Percentiles rank a stretch among this genome's conserved stretches.
Evolutionary conservation across 2,113 vertebrate species (phyloP).

Genomic region (Elgaria multicarinata): DNA sequence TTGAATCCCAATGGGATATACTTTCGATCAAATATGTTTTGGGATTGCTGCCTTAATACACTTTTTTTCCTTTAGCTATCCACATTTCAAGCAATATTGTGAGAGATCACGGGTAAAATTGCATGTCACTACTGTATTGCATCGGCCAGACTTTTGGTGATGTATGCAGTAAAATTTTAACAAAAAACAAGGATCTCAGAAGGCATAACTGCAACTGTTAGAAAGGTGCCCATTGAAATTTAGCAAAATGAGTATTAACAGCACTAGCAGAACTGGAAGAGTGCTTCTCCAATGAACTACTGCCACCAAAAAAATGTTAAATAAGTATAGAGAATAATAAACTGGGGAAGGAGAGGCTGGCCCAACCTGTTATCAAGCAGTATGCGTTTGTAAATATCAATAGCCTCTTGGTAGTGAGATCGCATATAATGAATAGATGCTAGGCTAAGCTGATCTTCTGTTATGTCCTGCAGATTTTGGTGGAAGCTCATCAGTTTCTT

Average conservation of each 20-base stretch:
- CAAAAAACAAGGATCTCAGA: background rate
- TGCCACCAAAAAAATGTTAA: background rate
- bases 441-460: conserved; percentile 96
- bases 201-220: background rate
- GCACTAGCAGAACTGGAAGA: background rate
- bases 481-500: conserved; percentile 96
- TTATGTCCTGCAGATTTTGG: conserved; percentile 95
- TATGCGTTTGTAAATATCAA: conserved; percentile 97
- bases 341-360: background rate
- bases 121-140: background rate
- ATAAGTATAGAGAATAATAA: background rate
- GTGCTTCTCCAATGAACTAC: background rate
- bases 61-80: background rate
- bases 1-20: too few species aligned
- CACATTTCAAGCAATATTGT: background rate
- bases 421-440: conserved; percentile 99
- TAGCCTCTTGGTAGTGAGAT: conserved; percentile 97
- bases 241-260: background rate
- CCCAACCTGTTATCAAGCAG: conserved; percentile 91
- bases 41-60: background rate
- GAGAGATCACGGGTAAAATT: background rate
- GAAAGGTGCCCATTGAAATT: background rate
- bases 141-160: background rate
- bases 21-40: background rate
- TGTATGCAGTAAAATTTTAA: background rate